These are phyloP conservation scores for Silurus asotus DNA, from an alignment of 2,113 vertebrate species.

Conservation along the genomic window DNA sequence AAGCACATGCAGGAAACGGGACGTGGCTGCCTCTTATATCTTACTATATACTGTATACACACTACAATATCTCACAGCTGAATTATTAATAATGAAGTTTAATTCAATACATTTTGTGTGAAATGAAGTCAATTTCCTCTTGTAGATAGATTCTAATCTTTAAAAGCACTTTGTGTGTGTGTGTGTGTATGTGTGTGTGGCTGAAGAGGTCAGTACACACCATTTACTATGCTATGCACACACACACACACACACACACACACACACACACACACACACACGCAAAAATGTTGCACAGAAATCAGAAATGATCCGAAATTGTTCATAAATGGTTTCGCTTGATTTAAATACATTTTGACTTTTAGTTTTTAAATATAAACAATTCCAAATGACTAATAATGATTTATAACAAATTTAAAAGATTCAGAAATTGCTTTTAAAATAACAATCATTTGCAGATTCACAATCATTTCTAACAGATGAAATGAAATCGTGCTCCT, in stretches of 20 bases:
- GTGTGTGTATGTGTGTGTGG: neutral
- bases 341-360: neutral
- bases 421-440: neutral
- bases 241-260: neutral
- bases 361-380: neutral
- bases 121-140: neutral
- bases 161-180: neutral
- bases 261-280: conserved; percentile 3
- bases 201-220: neutral
- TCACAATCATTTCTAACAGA: no score
- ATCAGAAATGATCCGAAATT: neutral
- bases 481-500: neutral
- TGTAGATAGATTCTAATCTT: neutral
- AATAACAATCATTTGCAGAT: neutral
- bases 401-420: neutral
- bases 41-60: neutral
- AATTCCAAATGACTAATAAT: neutral
- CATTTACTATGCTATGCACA: neutral
- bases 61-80: neutral
- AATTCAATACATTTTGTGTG: neutral
- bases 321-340: neutral
- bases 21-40: neutral
- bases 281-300: neutral
- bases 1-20: neutral
- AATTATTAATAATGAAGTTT: neutral